phyloP scores from a whole-genome alignment of 2,888 invertebrate species.

The Stenichneumon culpator region DNA sequence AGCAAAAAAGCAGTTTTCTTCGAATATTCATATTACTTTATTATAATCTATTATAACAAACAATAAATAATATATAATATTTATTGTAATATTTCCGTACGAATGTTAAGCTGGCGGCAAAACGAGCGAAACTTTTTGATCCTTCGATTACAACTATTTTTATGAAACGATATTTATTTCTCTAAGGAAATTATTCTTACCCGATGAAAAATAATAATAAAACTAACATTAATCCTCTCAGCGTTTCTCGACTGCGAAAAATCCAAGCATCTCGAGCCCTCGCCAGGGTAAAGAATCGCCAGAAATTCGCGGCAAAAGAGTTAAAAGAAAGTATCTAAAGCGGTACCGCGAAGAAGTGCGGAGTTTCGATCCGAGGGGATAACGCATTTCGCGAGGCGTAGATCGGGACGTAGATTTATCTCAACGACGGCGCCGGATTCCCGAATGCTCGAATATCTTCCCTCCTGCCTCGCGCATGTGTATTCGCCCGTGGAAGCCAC shows the following conservation, averaged over 20 bases:
- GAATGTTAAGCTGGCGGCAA: no score
- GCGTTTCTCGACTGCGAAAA: not conserved
- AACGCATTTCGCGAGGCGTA: conserved; percentile 72
- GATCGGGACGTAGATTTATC: conserved; percentile 79
- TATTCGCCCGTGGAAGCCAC: not conserved
- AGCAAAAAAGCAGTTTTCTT: no score
- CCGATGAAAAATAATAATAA: not conserved
- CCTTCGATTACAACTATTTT: no score
- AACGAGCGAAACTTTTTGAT: no score
- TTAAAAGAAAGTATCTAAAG: conserved; percentile 15
- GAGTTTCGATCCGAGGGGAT: conserved; percentile 63
- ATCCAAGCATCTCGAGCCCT: not conserved
- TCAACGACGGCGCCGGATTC: conserved; percentile 51
- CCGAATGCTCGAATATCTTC: conserved; percentile 41
- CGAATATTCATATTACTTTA: no score
- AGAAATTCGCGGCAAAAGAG: not conserved
- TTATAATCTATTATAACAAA: no score
- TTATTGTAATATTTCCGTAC: no score
- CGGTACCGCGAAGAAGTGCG: conserved; percentile 48
- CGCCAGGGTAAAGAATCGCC: not conserved
- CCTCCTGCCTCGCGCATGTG: not conserved
- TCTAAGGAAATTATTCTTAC: no score
- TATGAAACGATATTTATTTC: no score
- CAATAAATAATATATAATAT: no score
- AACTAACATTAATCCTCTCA: not conserved